Evolutionary conservation across 92 coral and sea anemone species (phyloP).

Genomic region (Micromussa lordhowensis): DNA sequence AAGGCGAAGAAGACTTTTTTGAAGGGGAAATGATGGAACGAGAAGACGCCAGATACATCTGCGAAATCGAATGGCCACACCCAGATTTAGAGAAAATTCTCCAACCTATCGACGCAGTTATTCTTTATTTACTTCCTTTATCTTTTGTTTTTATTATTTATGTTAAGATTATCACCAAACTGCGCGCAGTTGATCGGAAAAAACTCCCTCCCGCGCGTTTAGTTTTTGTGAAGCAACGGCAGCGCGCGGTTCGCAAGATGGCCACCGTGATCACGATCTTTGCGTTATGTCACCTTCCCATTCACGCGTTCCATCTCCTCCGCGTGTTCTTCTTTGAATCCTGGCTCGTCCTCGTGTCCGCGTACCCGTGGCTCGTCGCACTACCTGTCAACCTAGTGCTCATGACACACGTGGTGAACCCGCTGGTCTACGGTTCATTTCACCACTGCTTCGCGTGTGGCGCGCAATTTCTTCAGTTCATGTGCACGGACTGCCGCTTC

Average conservation of each 20-base stretch:
- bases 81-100: constrained; percentile 63
- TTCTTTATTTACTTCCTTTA: constrained; percentile 61
- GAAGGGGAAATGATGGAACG: not conserved
- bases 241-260: constrained; percentile 39
- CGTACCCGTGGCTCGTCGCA: constrained; percentile 70
- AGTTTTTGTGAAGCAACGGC: constrained; percentile 40
- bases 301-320: constrained; percentile 61
- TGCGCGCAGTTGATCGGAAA: constrained; percentile 49
- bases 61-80: constrained; percentile 71
- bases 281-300: constrained; percentile 66
- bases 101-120: constrained; percentile 63
- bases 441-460: constrained; percentile 26
- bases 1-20: constrained; percentile 9
- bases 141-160: constrained; percentile 53
- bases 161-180: constrained; percentile 50
- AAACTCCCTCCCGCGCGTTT: constrained; percentile 47
- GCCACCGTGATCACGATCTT: constrained; percentile 54
- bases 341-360: constrained; percentile 44
- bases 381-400: constrained; percentile 63
- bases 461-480: not conserved
- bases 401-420: constrained; percentile 61
- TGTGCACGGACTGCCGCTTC: constrained; percentile 4
- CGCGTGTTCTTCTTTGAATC: constrained; percentile 62
- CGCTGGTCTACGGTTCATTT: constrained; percentile 61
- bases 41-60: constrained; percentile 33